Base-by-base conservation (phyloP, 2,888 invertebrate genomes). In the Limnephilus marmoratus region DNA sequence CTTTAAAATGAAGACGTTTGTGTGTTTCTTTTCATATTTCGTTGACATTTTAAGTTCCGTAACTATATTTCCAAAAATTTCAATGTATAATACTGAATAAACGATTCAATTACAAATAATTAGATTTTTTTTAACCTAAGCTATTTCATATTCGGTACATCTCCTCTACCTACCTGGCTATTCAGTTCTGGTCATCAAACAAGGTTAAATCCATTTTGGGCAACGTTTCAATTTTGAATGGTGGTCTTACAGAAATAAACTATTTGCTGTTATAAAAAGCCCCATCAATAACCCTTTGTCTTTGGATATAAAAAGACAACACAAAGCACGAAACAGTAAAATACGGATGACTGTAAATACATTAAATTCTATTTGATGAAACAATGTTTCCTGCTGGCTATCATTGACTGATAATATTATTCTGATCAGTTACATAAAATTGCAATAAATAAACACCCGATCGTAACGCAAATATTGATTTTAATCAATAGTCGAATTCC, bases 401-500 rank as follows among this genome's bases (percentile, higher is more conserved):
- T 82, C 82, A 13, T 31, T 82, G 82, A 82, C 13, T 82, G 34
- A 82, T 15, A 82, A 13, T 31, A 82, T 13, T 34, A 82, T 34
- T 82, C 68, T 68, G 24, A 68, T 68, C 68, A 68, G 68, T 68
- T 86, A 86, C 37, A 37, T 83, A 83, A 37, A 83, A 34, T 24
- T 83, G 83, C 83, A 83, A 34, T 83, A 34, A 83, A 41, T 37
- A 41, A 83, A 37, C 83, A 24, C 37, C 9, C 68, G 9, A 83
- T 41, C 83, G 83, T 15, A 83, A 34, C 37, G 83, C 37, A 37
- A 83, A 34, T 83, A 83, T 83, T 83, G 34, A 83, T 41, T 37
- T 41, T 83, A 83, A 34, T 37, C 83, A 83, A 83, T 87, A 31
- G 87, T 87, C 29, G 87, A 87, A 87, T 53, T 87, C 87, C 87